Percentiles rank a stretch among this genome's conserved stretches.
phyloP scores from a whole-genome alignment of 30 jellyfish, hydroid and myxozoan genomes.

The Aurelia coerulea region DNA sequence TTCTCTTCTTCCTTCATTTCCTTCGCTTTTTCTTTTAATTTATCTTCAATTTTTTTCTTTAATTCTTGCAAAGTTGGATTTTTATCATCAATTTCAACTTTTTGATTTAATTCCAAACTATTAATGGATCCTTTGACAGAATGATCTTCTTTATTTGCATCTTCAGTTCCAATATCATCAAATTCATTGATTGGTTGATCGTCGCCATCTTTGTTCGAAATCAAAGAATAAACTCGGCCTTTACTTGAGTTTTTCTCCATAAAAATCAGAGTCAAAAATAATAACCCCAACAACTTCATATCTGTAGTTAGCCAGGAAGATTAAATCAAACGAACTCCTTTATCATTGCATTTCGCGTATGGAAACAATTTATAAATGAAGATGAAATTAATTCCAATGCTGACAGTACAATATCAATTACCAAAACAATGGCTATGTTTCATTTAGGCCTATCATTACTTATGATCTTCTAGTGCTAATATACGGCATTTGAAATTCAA shows the following conservation, averaged over 20 bases:
- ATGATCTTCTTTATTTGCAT: conserved; percentile 12
- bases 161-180: not conserved
- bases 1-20: conserved; percentile 45
- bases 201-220: not conserved
- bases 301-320: too few species aligned
- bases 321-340: too few species aligned
- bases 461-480: not conserved
- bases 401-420: not conserved
- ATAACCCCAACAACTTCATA: too few species aligned
- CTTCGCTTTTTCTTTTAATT: conserved; percentile 11
- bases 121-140: conserved; percentile 35
- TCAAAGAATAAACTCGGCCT: too few species aligned
- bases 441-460: not conserved
- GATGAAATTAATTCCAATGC: too few species aligned
- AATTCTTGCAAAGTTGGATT: conserved; percentile 44
- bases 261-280: too few species aligned
- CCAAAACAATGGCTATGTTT: not conserved
- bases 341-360: too few species aligned
- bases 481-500: too few species aligned
- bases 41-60: conserved; percentile 36
- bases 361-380: too few species aligned
- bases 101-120: conserved; percentile 30
- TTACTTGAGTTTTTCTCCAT: too few species aligned
- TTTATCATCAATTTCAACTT: conserved; percentile 40
- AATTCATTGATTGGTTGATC: conserved; percentile 8